Evolutionary conservation across 53 echinoderm and acorn worm genomes (phyloP).

Genomic region (Henricia sp.): DNA sequence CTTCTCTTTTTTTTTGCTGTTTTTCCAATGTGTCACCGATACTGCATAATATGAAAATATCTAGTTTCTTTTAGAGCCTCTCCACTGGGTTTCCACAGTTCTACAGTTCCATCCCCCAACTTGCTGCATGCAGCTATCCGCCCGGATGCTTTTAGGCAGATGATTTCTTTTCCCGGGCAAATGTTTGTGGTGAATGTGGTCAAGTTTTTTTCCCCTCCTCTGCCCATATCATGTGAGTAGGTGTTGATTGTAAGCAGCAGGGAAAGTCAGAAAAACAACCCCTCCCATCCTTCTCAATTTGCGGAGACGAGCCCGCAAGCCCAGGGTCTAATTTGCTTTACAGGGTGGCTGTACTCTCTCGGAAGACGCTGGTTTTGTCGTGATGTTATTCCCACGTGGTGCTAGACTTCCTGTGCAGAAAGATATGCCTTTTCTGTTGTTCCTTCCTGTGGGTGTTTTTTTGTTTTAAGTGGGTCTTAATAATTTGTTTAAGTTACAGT

Average conservation of each 20-base stretch:
- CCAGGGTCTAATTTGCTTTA: slow-evolving; percentile 33
- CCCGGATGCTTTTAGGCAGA: slow-evolving; percentile 37
- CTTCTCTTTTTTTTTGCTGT: neutral
- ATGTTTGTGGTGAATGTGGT: neutral
- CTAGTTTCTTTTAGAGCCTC: neutral
- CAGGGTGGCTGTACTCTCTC: neutral
- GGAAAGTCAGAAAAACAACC: neutral
- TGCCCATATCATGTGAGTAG: slow-evolving; percentile 33
- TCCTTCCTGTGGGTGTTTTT: no score
- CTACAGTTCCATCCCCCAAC: neutral
- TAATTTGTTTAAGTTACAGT: no score
- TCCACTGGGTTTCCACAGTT: neutral
- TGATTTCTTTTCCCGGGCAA: neutral
- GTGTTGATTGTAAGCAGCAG: slow-evolving; percentile 26
- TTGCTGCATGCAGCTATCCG: neutral
- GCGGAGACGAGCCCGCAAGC: neutral
- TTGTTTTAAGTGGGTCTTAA: no score
- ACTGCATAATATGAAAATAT: neutral
- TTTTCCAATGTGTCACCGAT: neutral
- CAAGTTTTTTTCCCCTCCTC: neutral
- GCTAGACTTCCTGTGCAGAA: no score
- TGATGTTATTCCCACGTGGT: neutral
- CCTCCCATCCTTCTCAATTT: slow-evolving; percentile 8
- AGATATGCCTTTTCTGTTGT: no score
- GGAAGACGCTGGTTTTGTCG: neutral